These are phyloP conservation scores for Amiota mariae DNA, from an alignment of 2,888 invertebrate species.

Conservation along the genomic window DNA sequence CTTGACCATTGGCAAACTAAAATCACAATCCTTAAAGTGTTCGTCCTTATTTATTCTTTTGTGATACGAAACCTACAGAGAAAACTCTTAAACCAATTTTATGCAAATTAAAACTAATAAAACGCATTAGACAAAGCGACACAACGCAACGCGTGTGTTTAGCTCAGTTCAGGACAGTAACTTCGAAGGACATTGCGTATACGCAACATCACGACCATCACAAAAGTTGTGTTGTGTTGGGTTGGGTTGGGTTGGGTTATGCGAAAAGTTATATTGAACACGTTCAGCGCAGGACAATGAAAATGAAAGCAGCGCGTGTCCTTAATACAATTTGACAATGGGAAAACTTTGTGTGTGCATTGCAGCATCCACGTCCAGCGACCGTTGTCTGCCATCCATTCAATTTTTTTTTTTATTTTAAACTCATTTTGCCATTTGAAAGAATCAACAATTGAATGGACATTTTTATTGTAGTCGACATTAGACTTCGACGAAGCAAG, in stretches of 20 bases:
- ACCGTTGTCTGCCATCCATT: not conserved
- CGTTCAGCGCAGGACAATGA: constrained; percentile 54
- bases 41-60: not conserved
- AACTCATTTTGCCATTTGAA: constrained; percentile 15
- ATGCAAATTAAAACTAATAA: constrained; percentile 30
- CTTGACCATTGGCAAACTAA: not conserved
- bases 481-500: constrained; percentile 48
- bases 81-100: constrained; percentile 17
- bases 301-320: constrained; percentile 14
- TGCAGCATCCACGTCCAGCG: not conserved
- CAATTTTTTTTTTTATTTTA: constrained; percentile 26
- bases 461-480: constrained; percentile 14
- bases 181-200: constrained; percentile 10
- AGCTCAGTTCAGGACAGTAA: too few species aligned
- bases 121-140: constrained; percentile 15
- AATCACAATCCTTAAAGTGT: constrained; percentile 3
- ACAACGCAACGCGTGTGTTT: not conserved
- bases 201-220: constrained; percentile 23
- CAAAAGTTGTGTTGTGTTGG: constrained; percentile 62
- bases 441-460: constrained; percentile 25
- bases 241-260: constrained; percentile 33
- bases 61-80: not conserved
- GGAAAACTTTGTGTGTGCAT: constrained; percentile 18
- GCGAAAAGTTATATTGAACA: constrained; percentile 66
- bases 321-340: constrained; percentile 36